phyloP scores from a whole-genome alignment of 1,140 invertebrate genomes.

The Pseudomyrmex dendroicus region DNA sequence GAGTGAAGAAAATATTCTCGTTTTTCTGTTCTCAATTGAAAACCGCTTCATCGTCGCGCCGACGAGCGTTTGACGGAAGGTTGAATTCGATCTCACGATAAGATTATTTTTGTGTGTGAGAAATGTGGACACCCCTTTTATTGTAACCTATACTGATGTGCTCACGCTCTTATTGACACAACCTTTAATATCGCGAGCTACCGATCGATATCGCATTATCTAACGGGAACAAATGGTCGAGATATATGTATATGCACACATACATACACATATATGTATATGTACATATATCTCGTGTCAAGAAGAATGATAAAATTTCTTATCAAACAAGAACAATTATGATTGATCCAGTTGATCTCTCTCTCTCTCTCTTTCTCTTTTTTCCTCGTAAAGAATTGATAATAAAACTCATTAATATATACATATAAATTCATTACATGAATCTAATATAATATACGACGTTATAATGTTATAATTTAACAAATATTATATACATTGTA shows the following conservation, averaged over 20 bases:
- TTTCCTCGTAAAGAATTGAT: too few species aligned
- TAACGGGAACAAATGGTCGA: constrained; percentile 34
- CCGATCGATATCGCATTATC: constrained; percentile 42
- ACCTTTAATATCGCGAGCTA: constrained; percentile 42
- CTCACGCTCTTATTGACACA: constrained; percentile 38
- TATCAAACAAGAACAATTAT: too few species aligned
- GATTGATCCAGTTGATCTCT: too few species aligned
- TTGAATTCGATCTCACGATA: constrained; percentile 18
- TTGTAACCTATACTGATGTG: constrained; percentile 25
- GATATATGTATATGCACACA: not conserved
- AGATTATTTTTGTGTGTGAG: constrained; percentile 2
- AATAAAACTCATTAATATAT: too few species aligned
- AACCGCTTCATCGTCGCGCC: not conserved
- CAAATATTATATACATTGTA: too few species aligned
- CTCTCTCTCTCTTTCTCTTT: too few species aligned
- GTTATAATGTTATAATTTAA: too few species aligned
- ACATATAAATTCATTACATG: too few species aligned
- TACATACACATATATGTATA: not conserved
- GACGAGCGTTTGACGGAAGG: constrained; percentile 9
- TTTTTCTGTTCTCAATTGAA: not conserved
- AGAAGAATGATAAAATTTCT: too few species aligned
- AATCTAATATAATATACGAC: too few species aligned
- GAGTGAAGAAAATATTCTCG: not conserved
- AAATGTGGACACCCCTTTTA: not conserved
- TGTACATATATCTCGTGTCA: too few species aligned